Evolutionary conservation across 2,797 vertebrate species (phyloP), one percentile per base, ranked within the genome.

Genomic region (Hydrophis major): DNA sequence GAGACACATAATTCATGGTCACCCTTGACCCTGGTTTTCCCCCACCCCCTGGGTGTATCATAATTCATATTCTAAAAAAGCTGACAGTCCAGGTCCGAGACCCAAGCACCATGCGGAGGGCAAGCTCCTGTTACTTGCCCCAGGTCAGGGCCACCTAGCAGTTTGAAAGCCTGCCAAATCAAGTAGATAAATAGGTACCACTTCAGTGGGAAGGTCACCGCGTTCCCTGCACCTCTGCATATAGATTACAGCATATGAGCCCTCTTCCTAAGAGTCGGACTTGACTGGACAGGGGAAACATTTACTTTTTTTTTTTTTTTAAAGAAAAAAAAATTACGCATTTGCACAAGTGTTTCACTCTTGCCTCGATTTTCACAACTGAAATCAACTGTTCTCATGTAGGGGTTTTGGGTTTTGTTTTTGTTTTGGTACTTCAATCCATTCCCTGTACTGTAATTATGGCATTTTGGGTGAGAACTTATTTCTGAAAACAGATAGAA

Each of bases 401-500:
- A 32, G 59, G 27, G n/a, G 2, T 8, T n/a, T 47, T 28, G 0
- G 2, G 5, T 47, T 2, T 4, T 42, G 3, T 3, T 28, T 16
- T 28, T 28, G 5, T 63, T 63, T 66, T 14, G 13, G 4, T 56
- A 87, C 28, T 87, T 53, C 86, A 87, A 22, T 37, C 56, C 25
- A 56, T 56, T 56, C 16, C 53, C 16, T 87, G 10, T n/a, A 32
- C 10, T 32, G 18, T 88, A 32, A 28, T n/a, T 32, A 87, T 57
- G 37, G 57, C 2, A 6, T 37, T 88, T 88, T 59, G 8, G 2
- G 4, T 42, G 57, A 13, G 22, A 13, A 14, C 4, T 2, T 66
- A 66, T 66, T 27, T 66, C 42, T 53, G 32, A 69, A 92, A 57
- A 60, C 61, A 22, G 47, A 60, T 91, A 55, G 2, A 74, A 50